phyloP scores from a whole-genome alignment of 2,797 vertebrate genomes.

The Semotilus atromaculatus region DNA sequence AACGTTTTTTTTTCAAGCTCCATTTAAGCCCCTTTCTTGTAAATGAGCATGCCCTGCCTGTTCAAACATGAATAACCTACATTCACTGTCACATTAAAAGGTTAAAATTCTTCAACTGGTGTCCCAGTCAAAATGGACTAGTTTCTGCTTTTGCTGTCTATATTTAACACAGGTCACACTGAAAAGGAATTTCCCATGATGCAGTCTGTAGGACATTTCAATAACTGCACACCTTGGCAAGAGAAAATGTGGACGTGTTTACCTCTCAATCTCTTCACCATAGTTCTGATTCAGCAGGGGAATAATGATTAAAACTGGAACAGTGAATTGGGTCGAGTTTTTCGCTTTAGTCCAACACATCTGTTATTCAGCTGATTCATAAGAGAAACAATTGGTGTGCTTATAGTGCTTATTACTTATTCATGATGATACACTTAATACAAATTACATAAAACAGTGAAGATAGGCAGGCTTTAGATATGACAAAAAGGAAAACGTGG shows the following conservation, averaged over 20 bases:
- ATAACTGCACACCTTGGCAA: conserved; percentile 33
- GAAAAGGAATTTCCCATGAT: conserved; percentile 39
- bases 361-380: conserved; percentile 66
- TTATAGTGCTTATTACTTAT: conserved; percentile 29
- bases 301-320: conserved; percentile 58
- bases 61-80: conserved; percentile 10
- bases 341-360: conserved; percentile 60
- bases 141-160: conserved; percentile 57
- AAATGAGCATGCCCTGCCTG: not conserved
- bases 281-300: conserved; percentile 47
- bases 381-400: conserved; percentile 28
- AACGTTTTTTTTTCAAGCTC: not conserved
- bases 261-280: conserved; percentile 5
- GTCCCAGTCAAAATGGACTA: conserved; percentile 36
- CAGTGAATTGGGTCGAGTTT: conserved; percentile 70
- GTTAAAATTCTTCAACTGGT: not conserved
- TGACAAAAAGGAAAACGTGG: not conserved
- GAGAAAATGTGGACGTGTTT: conserved; percentile 32
- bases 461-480: not conserved
- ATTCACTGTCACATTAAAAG: conserved; percentile 7
- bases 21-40: not conserved
- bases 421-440: not conserved
- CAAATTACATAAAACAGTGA: not conserved
- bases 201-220: conserved; percentile 35
- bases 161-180: conserved; percentile 61